Conservation (phyloP, 2,888 invertebrate genomes). For the Polydesmus complanatus region DNA sequence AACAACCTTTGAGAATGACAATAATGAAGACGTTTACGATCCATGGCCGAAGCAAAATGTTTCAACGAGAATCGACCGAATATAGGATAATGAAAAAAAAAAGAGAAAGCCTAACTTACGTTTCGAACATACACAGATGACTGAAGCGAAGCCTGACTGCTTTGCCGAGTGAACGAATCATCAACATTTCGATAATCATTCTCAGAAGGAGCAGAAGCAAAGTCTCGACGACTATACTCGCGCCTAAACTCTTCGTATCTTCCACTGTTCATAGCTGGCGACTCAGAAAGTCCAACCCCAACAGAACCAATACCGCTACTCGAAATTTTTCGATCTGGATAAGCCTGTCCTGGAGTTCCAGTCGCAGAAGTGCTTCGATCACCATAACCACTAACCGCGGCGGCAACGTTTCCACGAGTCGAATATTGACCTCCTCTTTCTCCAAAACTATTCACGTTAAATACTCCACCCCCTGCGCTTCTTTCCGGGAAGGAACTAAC, state of each 20-base stretch:
- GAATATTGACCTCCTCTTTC: constrained; percentile 1
- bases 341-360: constrained; percentile 20
- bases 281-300: not conserved
- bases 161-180: not conserved
- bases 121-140: constrained; percentile 1
- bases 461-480: not conserved
- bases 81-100: not conserved
- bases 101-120: constrained; percentile 1
- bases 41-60: not conserved
- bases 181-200: constrained; percentile 1
- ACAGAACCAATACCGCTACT: not conserved
- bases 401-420: constrained; percentile 21
- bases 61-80: not conserved
- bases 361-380: constrained; percentile 19
- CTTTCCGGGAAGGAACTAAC: not conserved
- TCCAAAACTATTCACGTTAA: no score
- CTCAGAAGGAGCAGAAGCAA: not conserved
- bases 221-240: not conserved
- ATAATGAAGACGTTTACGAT: not conserved
- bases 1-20: constrained; percentile 16
- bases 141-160: not conserved
- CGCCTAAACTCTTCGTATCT: constrained; percentile 8
- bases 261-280: not conserved
- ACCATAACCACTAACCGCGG: constrained; percentile 19
- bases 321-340: not conserved